Base-by-base conservation (phyloP, 64 coral and sea anemone genomes). In the Pocillopora damicornis region DNA sequence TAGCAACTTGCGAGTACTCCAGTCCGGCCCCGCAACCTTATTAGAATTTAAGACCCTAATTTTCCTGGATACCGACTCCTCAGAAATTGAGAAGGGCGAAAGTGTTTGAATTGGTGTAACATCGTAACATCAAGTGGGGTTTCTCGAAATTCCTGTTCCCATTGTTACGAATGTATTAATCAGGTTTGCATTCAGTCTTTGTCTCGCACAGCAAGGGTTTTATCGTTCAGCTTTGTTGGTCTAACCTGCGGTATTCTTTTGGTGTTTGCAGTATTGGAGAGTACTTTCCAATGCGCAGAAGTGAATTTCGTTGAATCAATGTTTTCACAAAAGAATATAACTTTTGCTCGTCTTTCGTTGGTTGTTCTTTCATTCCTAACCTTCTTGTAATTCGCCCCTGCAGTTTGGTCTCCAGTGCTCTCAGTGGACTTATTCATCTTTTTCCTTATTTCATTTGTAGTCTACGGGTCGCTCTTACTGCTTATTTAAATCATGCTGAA, bases 371-470 rank as follows among this genome's bases (percentile, higher is more conserved):
- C 76, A 57, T 79, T 78, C 45, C 76, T 78, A 17, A 78, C 18
- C 11, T 57, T 59, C 22, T 78, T 78, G 45, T 78, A 59, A 18
- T 59, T 59, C 4, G 76, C 76, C 76, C 57, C 59, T 15, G 76
- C 45, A 59, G 15, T 78, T 59, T 57, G 15, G 56, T 78, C 51
- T 57, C 59, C 59, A 23, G 76, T 59, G 6, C 20, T 18, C 42
- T 59, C 56, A 10, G 76, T 45, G 15, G 20, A n/a, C 76, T 78
- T 78, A 77, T 58, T 77, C 37, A 77, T 77, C 35, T 77, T 77
- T 37, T 9, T 16, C 37, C 37, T 77, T 18, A 77, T 76, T 14
- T 35, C 36, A 18, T 77, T 77, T 15, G 11, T 77, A 56, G 51
- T 56, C 75, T 37, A 77, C 75, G 18, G 75, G 14, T 36, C 36